Conservation (phyloP, 1,140 invertebrate genomes). For the Drosophila elegans region DNA sequence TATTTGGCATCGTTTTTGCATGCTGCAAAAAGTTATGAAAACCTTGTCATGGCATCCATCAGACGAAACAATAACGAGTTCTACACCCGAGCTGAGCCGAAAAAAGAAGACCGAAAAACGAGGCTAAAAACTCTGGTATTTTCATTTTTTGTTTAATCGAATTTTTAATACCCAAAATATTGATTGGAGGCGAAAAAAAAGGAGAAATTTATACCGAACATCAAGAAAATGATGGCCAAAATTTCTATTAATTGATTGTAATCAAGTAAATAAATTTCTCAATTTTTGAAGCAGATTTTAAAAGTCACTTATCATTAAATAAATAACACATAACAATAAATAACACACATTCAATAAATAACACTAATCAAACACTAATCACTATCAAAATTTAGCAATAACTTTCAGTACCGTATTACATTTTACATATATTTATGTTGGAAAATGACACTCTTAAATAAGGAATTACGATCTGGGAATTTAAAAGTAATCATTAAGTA, state of each 20-base stretch:
- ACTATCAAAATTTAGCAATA: too few relatives aligned
- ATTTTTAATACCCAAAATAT: slow-evolving; percentile 30
- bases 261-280: background rate
- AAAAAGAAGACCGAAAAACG: background rate
- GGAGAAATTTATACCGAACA: slow-evolving; percentile 4
- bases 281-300: background rate
- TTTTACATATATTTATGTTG: too few relatives aligned
- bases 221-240: background rate
- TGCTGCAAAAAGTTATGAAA: slow-evolving; percentile 63
- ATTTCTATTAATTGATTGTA: slow-evolving; percentile 14
- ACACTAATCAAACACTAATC: too few relatives aligned
- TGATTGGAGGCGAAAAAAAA: slow-evolving; percentile 9
- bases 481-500: too few relatives aligned
- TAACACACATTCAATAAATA: too few relatives aligned
- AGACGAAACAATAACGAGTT: slow-evolving; percentile 35
- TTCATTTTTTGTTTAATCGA: slow-evolving; percentile 10
- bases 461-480: too few relatives aligned
- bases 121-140: slow-evolving; percentile 9
- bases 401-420: too few relatives aligned
- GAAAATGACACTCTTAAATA: too few relatives aligned
- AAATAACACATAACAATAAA: too few relatives aligned
- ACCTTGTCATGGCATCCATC: slow-evolving; percentile 52
- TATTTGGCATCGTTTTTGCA: slow-evolving; percentile 46
- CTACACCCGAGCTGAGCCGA: background rate
- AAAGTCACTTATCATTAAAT: too few relatives aligned